Evolutionary conservation across 2,888 invertebrate genomes (phyloP).

Genomic region (Leuctra nigra): DNA sequence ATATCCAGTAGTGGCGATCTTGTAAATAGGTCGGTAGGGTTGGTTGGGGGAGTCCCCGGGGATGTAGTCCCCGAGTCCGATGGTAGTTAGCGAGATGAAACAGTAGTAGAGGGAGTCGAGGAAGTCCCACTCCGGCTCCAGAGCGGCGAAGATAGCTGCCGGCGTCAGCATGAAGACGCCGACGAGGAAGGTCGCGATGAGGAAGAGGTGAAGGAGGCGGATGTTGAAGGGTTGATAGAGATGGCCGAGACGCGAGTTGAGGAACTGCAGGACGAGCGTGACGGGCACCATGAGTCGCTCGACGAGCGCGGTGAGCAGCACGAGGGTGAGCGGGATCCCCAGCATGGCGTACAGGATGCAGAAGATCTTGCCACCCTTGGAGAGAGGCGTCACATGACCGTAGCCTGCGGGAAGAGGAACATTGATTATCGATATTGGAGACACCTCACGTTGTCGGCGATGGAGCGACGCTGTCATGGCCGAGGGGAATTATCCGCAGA

Average conservation of each 20-base stretch:
- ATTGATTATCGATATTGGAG: too few relatives aligned
- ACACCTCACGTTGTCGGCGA: too few relatives aligned
- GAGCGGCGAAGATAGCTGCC: constrained; percentile 61
- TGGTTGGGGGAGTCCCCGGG: constrained; percentile 74
- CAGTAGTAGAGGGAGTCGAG: constrained; percentile 87
- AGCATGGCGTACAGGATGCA: constrained; percentile 79
- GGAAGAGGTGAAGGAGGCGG: constrained; percentile 63
- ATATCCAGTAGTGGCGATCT: constrained; percentile 72
- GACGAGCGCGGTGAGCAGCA: constrained; percentile 73
- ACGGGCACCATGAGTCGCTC: constrained; percentile 72
- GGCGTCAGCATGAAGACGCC: constrained; percentile 67
- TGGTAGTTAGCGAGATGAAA: constrained; percentile 84
- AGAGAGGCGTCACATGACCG: constrained; percentile 82
- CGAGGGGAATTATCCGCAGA: too few relatives aligned
- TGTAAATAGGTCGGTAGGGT: constrained; percentile 72
- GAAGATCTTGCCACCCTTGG: constrained; percentile 79
- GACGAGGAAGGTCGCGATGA: constrained; percentile 47
- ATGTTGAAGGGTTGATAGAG: constrained; percentile 68
- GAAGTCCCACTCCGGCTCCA: constrained; percentile 79
- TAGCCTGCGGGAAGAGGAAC: constrained; percentile 56
- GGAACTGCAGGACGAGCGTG: constrained; percentile 58
- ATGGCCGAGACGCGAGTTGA: constrained; percentile 64
- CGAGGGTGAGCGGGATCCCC: constrained; percentile 80
- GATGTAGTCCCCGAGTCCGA: constrained; percentile 84
- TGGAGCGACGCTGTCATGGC: too few relatives aligned